Percentiles rank a stretch among this genome's conserved stretches.
Evolutionary conservation across 2,888 invertebrate species (phyloP).

Genomic region (Lasioglossum pauxillum): DNA sequence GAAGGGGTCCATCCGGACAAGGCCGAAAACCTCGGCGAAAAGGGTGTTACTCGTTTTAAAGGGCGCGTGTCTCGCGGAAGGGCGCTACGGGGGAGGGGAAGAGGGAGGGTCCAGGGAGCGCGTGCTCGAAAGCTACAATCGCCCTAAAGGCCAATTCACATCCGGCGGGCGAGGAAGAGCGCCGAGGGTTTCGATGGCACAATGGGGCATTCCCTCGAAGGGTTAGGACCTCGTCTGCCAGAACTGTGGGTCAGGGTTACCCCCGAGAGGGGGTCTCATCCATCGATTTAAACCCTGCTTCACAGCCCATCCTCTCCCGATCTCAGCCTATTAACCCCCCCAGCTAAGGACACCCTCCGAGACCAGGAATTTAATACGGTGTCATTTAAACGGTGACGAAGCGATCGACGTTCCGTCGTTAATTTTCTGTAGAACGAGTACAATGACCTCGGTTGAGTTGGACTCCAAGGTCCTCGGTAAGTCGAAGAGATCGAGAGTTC

Average conservation of each 20-base stretch:
- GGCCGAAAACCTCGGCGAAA: slow-evolving; percentile 22
- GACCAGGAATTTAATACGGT: slow-evolving; percentile 73
- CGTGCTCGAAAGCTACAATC: slow-evolving; percentile 61
- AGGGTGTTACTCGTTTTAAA: slow-evolving; percentile 65
- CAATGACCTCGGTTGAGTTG: background rate
- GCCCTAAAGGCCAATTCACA: slow-evolving; percentile 72
- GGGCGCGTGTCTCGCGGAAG: slow-evolving; percentile 55
- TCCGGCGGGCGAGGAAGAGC: slow-evolving; percentile 53
- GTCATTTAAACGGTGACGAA: slow-evolving; percentile 73
- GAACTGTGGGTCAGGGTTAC: slow-evolving; percentile 82
- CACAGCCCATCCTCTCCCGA: slow-evolving; percentile 14
- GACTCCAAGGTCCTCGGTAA: background rate
- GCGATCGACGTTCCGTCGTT: background rate
- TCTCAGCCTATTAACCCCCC: slow-evolving; percentile 51
- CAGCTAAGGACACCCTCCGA: slow-evolving; percentile 17
- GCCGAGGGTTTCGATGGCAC: slow-evolving; percentile 58
- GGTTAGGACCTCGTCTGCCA: slow-evolving; percentile 68
- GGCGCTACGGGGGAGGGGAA: slow-evolving; percentile 70
- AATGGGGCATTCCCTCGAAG: slow-evolving; percentile 78
- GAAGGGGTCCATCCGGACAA: slow-evolving; percentile 19
- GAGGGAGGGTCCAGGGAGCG: slow-evolving; percentile 27
- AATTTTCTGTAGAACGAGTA: background rate
- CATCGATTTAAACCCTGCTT: slow-evolving; percentile 62
- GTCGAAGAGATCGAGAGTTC: background rate
- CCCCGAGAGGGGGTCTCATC: slow-evolving; percentile 51